Evolutionary conservation across 2,797 vertebrate species (phyloP).

Genomic region (Sebastes paucispinis): DNA sequence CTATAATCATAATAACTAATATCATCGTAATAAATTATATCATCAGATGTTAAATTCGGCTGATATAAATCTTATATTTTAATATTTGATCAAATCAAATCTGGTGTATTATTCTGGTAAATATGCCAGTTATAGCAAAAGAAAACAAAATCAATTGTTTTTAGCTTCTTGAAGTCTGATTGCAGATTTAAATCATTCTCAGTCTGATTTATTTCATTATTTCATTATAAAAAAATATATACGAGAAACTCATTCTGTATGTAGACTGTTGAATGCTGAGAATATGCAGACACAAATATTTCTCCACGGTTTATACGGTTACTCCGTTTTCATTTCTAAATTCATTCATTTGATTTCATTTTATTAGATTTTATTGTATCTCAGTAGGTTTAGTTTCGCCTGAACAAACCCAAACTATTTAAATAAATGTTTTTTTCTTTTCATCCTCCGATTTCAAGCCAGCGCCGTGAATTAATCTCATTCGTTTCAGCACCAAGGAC

Average conservation of each 20-base stretch:
- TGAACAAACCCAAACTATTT: not conserved
- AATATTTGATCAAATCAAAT: not conserved
- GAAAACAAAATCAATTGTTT: not conserved
- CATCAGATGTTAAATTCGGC: not conserved
- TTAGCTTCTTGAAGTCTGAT: not conserved
- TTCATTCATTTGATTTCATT: not conserved
- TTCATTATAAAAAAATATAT: not conserved
- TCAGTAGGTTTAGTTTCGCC: fast-evolving
- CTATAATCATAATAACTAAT: not conserved
- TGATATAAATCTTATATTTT: not conserved
- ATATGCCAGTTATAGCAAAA: not conserved
- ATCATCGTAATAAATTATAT: not conserved
- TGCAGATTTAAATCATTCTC: not conserved
- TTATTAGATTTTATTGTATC: not conserved
- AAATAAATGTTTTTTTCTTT: not conserved
- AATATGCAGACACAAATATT: not conserved
- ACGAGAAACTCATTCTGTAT: not conserved
- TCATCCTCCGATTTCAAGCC: not conserved
- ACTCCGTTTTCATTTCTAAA: not conserved
- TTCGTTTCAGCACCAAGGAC: slow-evolving; percentile 82
- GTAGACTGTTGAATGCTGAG: not conserved
- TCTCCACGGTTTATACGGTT: not conserved
- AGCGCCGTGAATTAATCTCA: slow-evolving; percentile 1
- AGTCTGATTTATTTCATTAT: not conserved
- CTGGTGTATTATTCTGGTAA: not conserved